A percentile compares a stretch with the other conserved stretches of the same genome.
phyloP scores from a whole-genome alignment of 2,113 vertebrate genomes.

The Mus pahari region DNA sequence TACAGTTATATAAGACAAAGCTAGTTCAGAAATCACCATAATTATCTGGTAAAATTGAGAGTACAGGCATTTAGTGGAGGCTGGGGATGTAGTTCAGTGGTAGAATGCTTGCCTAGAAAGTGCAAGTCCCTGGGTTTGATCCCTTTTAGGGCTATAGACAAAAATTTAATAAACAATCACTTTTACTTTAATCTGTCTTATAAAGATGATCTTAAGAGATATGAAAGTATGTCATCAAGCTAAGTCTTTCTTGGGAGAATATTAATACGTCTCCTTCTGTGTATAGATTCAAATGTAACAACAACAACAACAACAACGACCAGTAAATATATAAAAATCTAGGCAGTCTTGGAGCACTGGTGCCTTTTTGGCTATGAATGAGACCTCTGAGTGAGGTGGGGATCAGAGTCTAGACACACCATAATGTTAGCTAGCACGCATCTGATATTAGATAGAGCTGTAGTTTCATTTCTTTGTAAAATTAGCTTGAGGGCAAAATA shows the following conservation, averaged over 20 bases:
- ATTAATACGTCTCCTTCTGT: background rate
- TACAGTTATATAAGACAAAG: background rate
- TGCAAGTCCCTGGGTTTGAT: background rate
- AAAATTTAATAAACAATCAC: background rate
- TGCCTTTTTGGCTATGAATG: background rate
- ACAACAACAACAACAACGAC: background rate
- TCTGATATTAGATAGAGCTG: constrained; percentile 58
- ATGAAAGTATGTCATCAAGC: background rate
- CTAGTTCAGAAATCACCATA: background rate
- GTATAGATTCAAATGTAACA: background rate
- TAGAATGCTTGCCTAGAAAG: background rate
- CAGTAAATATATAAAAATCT: background rate
- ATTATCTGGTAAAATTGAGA: background rate
- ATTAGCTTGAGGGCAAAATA: constrained; percentile 78
- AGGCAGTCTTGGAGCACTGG: background rate
- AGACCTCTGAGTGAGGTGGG: background rate
- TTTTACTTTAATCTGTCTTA: constrained; percentile 38
- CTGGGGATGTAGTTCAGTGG: background rate
- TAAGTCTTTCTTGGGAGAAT: constrained; percentile 4
- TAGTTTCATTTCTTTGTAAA: constrained; percentile 74
- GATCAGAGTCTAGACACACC: background rate
- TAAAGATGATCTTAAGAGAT: constrained; percentile 7
- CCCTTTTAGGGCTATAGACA: background rate
- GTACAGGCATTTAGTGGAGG: background rate
- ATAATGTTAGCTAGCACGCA: background rate